Evolutionary conservation across 2,113 vertebrate genomes (phyloP), one percentile per base, ranked within the genome.

Genomic region (Camelus bactrianus): DNA sequence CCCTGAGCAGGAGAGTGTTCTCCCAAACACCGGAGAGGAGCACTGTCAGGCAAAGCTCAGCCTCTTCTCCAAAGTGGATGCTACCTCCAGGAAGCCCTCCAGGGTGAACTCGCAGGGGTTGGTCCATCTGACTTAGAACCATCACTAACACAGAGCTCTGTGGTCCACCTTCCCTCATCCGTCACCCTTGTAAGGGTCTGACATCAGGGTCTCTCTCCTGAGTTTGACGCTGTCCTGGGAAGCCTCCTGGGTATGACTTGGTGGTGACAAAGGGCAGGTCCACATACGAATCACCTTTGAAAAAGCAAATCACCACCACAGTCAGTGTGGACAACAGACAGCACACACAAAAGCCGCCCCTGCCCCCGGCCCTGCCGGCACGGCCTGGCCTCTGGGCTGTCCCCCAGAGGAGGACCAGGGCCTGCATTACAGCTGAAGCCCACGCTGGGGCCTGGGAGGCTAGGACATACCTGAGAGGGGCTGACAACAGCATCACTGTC

Each of bases 381-480:
- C 11, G 6, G 46, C 6, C 0, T 0, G 0, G 26, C 17, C 19
- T 60, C 38, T 6, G 6, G 10, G 50, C 35, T 8, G 8, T 6
- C 2, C 35, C 46, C 83, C 8, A 16, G 15, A 24, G 32, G 42
- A 46, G 86, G 26, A 19, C 22, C 38, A 11, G 30, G 14, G 24
- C 52, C 32, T 38, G 42, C 26, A 2, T 19, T 52, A 8, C 10
- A 5, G 70, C 50, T 0, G 6, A 62, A 48, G 52, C 32, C 69
- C 58, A 16, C 0, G 0, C 19, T 4, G 1, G 13, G 19, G 17
- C 54, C 83, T 1, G 52, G 75, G 67, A 48, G 38, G 19, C 11
- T 1, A 5, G 38, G 35, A 67, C 89, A 0, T 92, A 97, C 96
- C 96, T 94, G 89, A 15, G 16, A 19, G 5, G 12, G 32, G 81